Evolutionary conservation across 2,888 invertebrate genomes (phyloP).

Genomic region (Microdon myrmicae): DNA sequence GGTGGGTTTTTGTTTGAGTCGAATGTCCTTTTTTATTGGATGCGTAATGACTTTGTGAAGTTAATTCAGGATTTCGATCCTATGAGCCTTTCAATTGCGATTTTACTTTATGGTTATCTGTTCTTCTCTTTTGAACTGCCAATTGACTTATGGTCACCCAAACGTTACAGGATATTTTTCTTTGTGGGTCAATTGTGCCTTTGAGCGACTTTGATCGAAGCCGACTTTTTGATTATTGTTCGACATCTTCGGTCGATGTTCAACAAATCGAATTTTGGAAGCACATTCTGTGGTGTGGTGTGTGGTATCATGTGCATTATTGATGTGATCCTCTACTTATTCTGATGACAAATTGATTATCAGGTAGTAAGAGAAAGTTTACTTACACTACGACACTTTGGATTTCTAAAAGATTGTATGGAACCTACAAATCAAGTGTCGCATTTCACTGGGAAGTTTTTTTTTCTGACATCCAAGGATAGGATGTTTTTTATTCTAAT

Average conservation of each 20-base stretch:
- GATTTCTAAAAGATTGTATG: too few relatives aligned
- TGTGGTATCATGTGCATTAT: too few relatives aligned
- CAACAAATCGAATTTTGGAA: too few relatives aligned
- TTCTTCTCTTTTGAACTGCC: slow-evolving; percentile 7
- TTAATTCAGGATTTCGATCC: slow-evolving; percentile 19
- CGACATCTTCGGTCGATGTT: background rate
- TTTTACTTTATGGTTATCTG: slow-evolving; percentile 16
- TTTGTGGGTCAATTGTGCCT: slow-evolving; percentile 3
- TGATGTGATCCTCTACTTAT: too few relatives aligned
- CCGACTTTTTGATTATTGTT: slow-evolving; percentile 20
- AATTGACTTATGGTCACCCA: slow-evolving; percentile 37
- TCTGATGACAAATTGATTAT: too few relatives aligned
- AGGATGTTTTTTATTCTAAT: too few relatives aligned
- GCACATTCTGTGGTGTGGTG: too few relatives aligned
- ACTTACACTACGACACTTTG: too few relatives aligned
- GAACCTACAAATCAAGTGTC: too few relatives aligned
- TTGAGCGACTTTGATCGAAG: slow-evolving; percentile 19
- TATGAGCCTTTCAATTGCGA: slow-evolving; percentile 17
- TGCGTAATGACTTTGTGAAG: slow-evolving; percentile 45
- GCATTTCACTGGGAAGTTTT: too few relatives aligned
- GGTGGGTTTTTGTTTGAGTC: slow-evolving; percentile 24
- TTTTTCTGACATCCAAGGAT: too few relatives aligned
- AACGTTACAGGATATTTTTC: slow-evolving; percentile 19
- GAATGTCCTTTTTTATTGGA: slow-evolving; percentile 38
- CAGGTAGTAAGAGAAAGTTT: too few relatives aligned